phyloP scores from a whole-genome alignment of 2,888 invertebrate species.

The Rotaria macrura region DNA sequence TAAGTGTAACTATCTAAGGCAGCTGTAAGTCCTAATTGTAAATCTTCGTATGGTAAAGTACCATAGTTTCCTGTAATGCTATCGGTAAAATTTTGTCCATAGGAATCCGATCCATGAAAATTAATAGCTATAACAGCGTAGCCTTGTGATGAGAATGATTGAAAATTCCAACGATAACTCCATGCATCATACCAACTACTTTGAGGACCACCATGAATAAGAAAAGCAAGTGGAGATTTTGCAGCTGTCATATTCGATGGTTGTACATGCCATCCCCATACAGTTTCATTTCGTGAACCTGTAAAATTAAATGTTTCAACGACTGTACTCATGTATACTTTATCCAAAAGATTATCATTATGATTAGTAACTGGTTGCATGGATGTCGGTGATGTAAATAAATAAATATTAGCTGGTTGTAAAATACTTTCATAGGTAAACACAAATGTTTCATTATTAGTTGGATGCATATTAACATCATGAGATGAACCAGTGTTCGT shows the following conservation, averaged over 20 bases:
- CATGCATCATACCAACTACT: background rate
- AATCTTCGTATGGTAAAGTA: background rate
- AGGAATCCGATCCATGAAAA: background rate
- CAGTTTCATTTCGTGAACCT: background rate
- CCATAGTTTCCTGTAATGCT: background rate
- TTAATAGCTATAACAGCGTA: background rate
- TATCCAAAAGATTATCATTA: background rate
- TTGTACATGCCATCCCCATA: background rate
- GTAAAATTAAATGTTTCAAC: background rate
- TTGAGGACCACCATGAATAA: background rate
- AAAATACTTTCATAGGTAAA: background rate
- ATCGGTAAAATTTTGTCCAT: background rate
- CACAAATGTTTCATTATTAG: background rate
- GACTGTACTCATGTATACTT: background rate
- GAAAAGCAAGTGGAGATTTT: background rate
- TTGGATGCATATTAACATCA: background rate
- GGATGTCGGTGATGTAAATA: background rate
- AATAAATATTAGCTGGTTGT: background rate
- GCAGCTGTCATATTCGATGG: background rate
- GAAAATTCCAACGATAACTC: conserved; percentile 3
- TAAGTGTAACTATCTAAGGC: background rate
- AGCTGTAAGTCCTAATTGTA: background rate
- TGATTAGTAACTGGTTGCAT: background rate
- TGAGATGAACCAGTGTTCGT: background rate
- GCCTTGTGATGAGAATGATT: background rate